phyloP scores from a whole-genome alignment of 2,888 invertebrate species.

The Malacosoma neustria region DNA sequence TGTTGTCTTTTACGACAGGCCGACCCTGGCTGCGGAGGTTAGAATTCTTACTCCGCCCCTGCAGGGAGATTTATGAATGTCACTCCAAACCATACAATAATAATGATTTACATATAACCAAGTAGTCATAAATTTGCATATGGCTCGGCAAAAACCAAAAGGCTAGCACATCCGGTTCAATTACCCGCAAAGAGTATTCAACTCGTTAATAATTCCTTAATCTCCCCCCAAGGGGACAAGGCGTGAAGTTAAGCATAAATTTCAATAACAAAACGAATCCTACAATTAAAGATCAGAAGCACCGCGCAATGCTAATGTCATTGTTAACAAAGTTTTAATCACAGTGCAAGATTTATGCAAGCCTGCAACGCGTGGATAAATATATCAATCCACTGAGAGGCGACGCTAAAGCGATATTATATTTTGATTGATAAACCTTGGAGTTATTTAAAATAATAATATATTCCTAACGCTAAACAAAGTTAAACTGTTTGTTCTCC shows the following conservation, averaged over 20 bases:
- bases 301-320: conserved; percentile 30
- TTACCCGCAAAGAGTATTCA: neutral
- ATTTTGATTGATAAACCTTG: no score
- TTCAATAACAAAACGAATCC: conserved; percentile 1
- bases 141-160: no score
- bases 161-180: neutral
- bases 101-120: no score
- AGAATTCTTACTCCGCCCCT: no score
- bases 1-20: no score
- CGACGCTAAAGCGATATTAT: neutral
- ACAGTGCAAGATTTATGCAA: conserved; percentile 30
- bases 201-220: neutral
- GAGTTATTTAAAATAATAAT: no score
- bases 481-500: no score
- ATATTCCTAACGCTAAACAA: no score
- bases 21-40: no score
- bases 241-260: neutral
- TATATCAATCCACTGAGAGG: neutral
- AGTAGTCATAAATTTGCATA: no score
- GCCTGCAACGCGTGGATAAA: neutral
- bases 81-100: no score
- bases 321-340: conserved; percentile 40
- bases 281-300: conserved; percentile 24
- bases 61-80: no score
- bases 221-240: neutral